Evolutionary conservation across 2,797 vertebrate species (phyloP).

Genomic region (Ctenopoma multispine): DNA sequence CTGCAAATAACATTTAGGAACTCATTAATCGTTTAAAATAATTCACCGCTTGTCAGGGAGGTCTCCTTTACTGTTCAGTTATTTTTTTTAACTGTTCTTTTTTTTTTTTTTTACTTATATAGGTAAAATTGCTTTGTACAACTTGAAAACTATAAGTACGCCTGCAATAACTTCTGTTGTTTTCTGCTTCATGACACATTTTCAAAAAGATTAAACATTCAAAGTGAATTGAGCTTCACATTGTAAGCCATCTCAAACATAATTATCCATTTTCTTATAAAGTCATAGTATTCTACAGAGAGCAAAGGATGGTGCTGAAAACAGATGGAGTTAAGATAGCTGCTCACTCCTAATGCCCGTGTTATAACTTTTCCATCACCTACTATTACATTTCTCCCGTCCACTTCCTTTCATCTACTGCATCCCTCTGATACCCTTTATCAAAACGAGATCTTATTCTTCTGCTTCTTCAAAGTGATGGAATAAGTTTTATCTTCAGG

Average conservation of each 20-base stretch:
- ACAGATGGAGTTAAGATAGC: constrained; percentile 5
- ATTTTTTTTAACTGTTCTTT: not conserved
- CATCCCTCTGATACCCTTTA: constrained; percentile 45
- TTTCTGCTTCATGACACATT: not conserved
- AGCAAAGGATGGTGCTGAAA: constrained; percentile 1
- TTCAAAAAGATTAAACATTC: not conserved
- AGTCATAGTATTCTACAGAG: not conserved
- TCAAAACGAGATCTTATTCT: constrained; percentile 45
- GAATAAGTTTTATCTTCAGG: constrained; percentile 48
- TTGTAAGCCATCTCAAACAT: not conserved
- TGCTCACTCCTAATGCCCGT: constrained; percentile 27
- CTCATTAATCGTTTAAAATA: not conserved
- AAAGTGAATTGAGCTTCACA: constrained; percentile 8
- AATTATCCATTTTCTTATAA: constrained; percentile 9
- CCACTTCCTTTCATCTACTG: constrained; percentile 30
- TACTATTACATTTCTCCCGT: constrained; percentile 29
- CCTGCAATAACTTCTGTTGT: not conserved
- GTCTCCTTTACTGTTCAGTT: too few species aligned
- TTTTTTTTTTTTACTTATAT: not conserved
- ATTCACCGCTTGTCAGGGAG: not conserved
- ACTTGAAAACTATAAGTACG: not conserved
- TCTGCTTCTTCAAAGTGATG: constrained; percentile 44
- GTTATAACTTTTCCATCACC: constrained; percentile 18
- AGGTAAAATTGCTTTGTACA: not conserved
- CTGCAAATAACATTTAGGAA: not conserved